A percentile compares a stretch with the other conserved stretches of the same genome.
These are phyloP conservation scores for Papilio xuthus DNA, from an alignment of 1,140 invertebrate genomes.

Conservation along the genomic window DNA sequence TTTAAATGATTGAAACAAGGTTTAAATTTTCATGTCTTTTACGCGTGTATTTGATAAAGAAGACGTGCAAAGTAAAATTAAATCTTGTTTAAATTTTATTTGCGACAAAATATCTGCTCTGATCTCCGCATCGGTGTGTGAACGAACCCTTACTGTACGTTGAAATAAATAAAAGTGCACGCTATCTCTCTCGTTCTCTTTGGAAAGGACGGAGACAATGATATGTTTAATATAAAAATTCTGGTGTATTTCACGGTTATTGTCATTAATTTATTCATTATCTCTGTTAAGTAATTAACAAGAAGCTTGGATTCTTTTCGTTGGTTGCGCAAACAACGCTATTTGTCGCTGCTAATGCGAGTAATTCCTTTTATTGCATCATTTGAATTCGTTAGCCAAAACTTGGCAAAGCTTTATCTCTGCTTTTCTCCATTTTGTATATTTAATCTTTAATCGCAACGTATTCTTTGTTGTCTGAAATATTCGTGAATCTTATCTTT, in stretches of 20 bases:
- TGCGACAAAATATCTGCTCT: no score
- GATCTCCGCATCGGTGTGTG: no score
- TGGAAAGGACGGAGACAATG: background rate
- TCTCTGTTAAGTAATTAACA: constrained; percentile 11
- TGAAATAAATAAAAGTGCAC: no score
- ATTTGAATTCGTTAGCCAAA: constrained; percentile 25
- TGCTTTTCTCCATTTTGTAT: constrained; percentile 12
- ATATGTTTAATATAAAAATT: background rate
- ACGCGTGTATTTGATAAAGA: no score
- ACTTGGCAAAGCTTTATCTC: constrained; percentile 24
- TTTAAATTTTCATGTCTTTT: no score
- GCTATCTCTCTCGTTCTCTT: background rate
- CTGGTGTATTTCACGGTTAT: background rate
- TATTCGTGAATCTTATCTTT: constrained; percentile 2
- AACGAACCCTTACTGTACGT: no score
- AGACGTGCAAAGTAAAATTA: no score
- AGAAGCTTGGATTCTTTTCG: constrained; percentile 13
- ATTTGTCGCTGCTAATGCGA: constrained; percentile 24
- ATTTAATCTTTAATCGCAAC: constrained; percentile 18
- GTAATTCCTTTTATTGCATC: constrained; percentile 22
- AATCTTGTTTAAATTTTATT: no score
- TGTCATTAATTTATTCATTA: constrained; percentile 5
- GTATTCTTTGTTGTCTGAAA: constrained; percentile 11
- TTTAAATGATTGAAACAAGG: no score
- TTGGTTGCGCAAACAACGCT: constrained; percentile 13